Base-by-base conservation (phyloP, 2,797 vertebrate genomes). In the Anolis apletophallus region DNA sequence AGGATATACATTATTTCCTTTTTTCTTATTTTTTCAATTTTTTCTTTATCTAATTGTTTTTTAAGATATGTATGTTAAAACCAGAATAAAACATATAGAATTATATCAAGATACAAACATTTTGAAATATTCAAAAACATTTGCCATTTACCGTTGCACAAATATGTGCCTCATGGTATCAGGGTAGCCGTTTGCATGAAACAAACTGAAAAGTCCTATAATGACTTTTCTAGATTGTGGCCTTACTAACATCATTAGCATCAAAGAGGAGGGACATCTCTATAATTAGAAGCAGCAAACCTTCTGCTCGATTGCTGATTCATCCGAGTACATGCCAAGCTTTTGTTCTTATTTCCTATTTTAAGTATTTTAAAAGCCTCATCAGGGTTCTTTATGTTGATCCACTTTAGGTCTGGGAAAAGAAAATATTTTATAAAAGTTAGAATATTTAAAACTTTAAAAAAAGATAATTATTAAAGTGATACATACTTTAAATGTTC, bases 291-390 rank as follows among this genome's bases (percentile, higher is more conserved):
- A 19, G n/a, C 29, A 89, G 88, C 89, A 88, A 91, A 97, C 98
- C 98, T 99, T 95, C 98, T 97, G 93, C 98, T 99, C 2, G 98
- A 99, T 0, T 97, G 97, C 85, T 98, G 97, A 94, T 98, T 98
- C 96, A 98, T 97, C 95, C 97, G 98, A 1, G 98, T 99, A 50
- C 97, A 96, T 57, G 98, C 98, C 81, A 98, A 97, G 74, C 97
- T 98, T 95, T 97, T 90, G 92, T 98, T 98, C 94, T 97, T 98
- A 93, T 98, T 98, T 81, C 98, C 98, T 77, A 97, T 96, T 68
- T 97, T 97, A 0, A 98, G 91, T 7, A 98, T 94, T 88, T 96
- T 98, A 90, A 91, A 95, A 52, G 97, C 97, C 93, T 99, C 98
- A 16, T 97, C 96, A 17, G 96, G 84, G 55, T 80, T 97, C 61